Evolutionary conservation across 2,797 vertebrate species (phyloP), one percentile per base, ranked within the genome.

Genomic region (Alca torda): DNA sequence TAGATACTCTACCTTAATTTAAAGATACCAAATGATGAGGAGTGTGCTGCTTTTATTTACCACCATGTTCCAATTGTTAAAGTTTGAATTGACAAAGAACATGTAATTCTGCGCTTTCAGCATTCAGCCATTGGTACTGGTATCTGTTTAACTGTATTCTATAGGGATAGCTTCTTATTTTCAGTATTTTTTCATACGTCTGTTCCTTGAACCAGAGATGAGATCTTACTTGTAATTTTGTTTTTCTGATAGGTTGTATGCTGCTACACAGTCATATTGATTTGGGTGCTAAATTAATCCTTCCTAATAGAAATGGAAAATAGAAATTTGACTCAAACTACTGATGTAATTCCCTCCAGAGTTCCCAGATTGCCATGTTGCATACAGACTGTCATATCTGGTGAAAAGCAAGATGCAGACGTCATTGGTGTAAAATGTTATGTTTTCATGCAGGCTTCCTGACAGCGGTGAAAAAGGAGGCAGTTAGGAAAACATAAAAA

Each of bases 211-310:
- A 84, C 70, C 56, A 79, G 46, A 94, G 85, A 73, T 79, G 69
- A 92, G 72, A 63, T 60, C 59, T 77, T 56, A 35, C 48, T 56
- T 59, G 39, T 78, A 70, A 25, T 57, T 30, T 53, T 57, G 78
- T 67, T 83, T 51, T 84, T 64, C 48, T 2, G 0, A 53, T 65
- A 59, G 54, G 43, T 89, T 84, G 87, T 79, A 77, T 87, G 84
- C 59, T 69, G 24, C 82, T 69, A 41, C 54, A 28, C n/a, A 68
- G 8, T 89, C 56, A n/a, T 83, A 82, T 74, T 92, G 78, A 95
- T 92, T 90, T 82, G 70, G 65, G 73, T 87, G 77, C 84, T 93
- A 72, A 89, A 95, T 93, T 93, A 89, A 90, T 95, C 81, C 53
- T 87, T 94, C 80, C 67, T 89, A 95, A 79, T 28, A 72, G 81